These are phyloP conservation scores for Drosophila micromelanica DNA, from an alignment of 1,140 invertebrate species.

Conservation along the genomic window DNA sequence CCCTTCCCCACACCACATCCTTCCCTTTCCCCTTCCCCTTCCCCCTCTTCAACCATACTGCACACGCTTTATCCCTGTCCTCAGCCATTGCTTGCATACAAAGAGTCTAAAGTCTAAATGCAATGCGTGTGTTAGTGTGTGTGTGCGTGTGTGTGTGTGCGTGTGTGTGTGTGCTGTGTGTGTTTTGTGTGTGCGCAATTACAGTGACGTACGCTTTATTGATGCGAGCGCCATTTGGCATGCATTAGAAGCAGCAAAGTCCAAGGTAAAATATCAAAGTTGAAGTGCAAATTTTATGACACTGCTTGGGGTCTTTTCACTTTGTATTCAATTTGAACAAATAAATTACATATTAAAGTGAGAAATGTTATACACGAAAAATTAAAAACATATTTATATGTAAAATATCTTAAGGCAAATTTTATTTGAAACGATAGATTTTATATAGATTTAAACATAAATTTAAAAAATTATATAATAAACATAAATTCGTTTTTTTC, in stretches of 20 bases:
- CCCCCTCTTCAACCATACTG: too few species aligned
- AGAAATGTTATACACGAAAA: too few species aligned
- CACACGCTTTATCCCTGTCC: background rate
- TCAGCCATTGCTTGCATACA: constrained; percentile 60
- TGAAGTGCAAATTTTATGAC: constrained; percentile 70
- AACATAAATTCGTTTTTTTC: too few species aligned
- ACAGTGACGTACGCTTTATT: constrained; percentile 80
- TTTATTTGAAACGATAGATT: too few species aligned
- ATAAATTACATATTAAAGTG: background rate
- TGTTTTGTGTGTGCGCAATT: constrained; percentile 58
- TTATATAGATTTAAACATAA: too few species aligned
- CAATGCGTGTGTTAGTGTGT: constrained; percentile 50
- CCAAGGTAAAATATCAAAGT: constrained; percentile 80
- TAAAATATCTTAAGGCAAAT: too few species aligned
- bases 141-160: constrained; percentile 36
- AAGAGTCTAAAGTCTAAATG: constrained; percentile 70
- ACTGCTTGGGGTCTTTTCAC: constrained; percentile 35
- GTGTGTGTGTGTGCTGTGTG: constrained; percentile 26
- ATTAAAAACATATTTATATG: too few species aligned
- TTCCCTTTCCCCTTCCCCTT: too few species aligned
- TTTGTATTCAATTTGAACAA: constrained; percentile 4
- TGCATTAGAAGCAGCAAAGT: constrained; percentile 65
- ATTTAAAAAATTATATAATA: too few species aligned
- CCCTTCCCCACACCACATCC: constrained; percentile 8
- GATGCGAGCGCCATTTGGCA: constrained; percentile 77